phyloP scores from a whole-genome alignment of 2,113 vertebrate genomes.

The Paedocypris sp. region DNA sequence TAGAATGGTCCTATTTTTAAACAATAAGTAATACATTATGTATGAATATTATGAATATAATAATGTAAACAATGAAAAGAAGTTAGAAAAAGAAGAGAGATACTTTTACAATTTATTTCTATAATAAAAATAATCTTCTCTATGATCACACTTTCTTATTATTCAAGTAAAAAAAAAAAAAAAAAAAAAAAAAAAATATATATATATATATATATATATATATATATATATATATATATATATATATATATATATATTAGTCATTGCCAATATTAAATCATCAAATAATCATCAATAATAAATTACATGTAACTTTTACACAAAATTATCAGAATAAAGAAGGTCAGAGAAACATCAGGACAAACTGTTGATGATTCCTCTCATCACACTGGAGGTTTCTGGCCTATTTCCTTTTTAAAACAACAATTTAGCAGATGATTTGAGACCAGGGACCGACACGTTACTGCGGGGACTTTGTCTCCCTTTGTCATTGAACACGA shows the following conservation, averaged over 20 bases:
- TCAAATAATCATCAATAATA: conserved; percentile 54
- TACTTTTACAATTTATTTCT: background rate
- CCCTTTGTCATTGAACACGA: background rate
- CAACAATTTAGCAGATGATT: conserved; percentile 9
- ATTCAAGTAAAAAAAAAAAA: too few species aligned
- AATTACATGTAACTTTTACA: conserved; percentile 36
- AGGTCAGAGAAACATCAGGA: conserved; percentile 22
- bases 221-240: too few species aligned
- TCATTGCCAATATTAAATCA: conserved; percentile 53
- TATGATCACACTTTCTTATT: background rate
- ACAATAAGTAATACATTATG: too few species aligned
- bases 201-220: too few species aligned
- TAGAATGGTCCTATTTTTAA: too few species aligned
- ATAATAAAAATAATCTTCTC: background rate
- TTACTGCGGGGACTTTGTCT: background rate
- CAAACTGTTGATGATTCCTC: conserved; percentile 13
- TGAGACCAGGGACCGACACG: background rate
- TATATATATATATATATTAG: too few species aligned
- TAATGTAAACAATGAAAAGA: background rate
- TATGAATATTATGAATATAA: background rate
- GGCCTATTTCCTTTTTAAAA: conserved; percentile 3
- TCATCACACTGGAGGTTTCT: conserved; percentile 18
- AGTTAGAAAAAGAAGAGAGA: conserved; percentile 18
- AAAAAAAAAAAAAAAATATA: too few species aligned
- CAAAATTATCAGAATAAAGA: conserved; percentile 27